These are phyloP conservation scores for Tetranychus truncatus DNA, from an alignment of 2,888 invertebrate species.

Conservation along the genomic window DNA sequence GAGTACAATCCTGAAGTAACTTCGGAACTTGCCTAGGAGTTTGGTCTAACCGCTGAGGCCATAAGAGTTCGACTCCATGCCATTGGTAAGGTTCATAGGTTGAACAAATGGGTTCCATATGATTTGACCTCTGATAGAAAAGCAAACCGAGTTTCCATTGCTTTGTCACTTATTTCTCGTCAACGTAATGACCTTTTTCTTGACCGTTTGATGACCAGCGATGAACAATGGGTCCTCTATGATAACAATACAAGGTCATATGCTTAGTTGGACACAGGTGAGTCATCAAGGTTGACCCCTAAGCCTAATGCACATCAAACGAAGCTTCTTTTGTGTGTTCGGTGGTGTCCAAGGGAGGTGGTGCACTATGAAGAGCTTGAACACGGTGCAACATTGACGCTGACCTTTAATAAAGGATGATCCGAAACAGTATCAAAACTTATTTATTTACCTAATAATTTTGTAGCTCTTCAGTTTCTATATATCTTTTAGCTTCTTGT, in stretches of 20 bases:
- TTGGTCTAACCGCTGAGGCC: neutral
- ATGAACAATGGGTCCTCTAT: neutral
- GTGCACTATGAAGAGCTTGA: no score
- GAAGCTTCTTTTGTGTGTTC: no score
- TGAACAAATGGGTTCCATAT: constrained; percentile 4
- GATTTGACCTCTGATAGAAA: neutral
- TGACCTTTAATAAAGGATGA: no score
- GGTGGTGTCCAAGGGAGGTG: no score
- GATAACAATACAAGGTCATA: neutral
- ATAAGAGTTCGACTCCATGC: neutral
- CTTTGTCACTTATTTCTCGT: neutral
- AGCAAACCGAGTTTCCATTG: neutral
- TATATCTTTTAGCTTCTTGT: no score
- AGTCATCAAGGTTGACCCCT: no score
- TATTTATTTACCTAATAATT: no score
- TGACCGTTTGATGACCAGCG: neutral
- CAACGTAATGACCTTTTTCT: neutral
- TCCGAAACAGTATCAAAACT: no score
- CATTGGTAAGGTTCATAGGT: neutral
- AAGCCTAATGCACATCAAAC: no score
- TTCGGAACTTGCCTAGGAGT: constrained; percentile 4
- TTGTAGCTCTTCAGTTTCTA: no score
- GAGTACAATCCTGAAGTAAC: constrained; percentile 2
- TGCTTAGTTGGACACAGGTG: no score
- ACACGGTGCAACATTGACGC: no score